These are phyloP conservation scores for Abramis brama DNA, from an alignment of 2,113 vertebrate genomes.

Conservation along the genomic window DNA sequence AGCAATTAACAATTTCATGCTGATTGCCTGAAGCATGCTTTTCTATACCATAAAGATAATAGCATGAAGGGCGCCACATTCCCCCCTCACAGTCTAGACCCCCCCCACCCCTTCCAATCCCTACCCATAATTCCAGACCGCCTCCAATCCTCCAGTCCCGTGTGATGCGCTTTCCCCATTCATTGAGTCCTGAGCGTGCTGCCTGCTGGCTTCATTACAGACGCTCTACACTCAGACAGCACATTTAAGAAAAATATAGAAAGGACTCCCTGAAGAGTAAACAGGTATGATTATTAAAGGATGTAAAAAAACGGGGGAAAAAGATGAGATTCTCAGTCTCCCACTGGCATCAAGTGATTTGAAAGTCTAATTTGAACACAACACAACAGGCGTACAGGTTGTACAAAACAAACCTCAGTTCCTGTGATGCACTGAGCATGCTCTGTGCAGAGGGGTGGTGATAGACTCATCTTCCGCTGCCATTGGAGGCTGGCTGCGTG, in stretches of 20 bases:
- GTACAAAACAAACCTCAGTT: slow-evolving; percentile 75
- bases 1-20: slow-evolving; percentile 93
- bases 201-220: slow-evolving; percentile 77
- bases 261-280: slow-evolving; percentile 80
- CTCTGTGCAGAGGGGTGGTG: slow-evolving; percentile 66
- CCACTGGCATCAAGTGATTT: slow-evolving; percentile 78
- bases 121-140: slow-evolving; percentile 67
- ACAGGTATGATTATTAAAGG: slow-evolving; percentile 81
- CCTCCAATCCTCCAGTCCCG: slow-evolving; percentile 73
- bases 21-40: slow-evolving; percentile 90
- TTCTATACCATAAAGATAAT: slow-evolving; percentile 85
- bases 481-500: slow-evolving; percentile 54
- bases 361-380: slow-evolving; percentile 81
- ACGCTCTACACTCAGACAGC: slow-evolving; percentile 72
- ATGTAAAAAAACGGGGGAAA: slow-evolving; percentile 63
- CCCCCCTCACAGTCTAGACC: slow-evolving; percentile 55
- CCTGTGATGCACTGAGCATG: slow-evolving; percentile 69
- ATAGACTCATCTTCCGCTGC: slow-evolving; percentile 66
- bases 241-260: slow-evolving; percentile 75
- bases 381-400: slow-evolving; percentile 76
- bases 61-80: slow-evolving; percentile 75
- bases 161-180: slow-evolving; percentile 67
- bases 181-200: slow-evolving; percentile 66
- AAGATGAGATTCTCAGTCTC: slow-evolving; percentile 71
- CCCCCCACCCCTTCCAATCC: slow-evolving; percentile 52